Percentiles rank a stretch among this genome's conserved stretches.
Conservation (phyloP, 2,113 vertebrate species). For the Myotis brandtii region DNA sequence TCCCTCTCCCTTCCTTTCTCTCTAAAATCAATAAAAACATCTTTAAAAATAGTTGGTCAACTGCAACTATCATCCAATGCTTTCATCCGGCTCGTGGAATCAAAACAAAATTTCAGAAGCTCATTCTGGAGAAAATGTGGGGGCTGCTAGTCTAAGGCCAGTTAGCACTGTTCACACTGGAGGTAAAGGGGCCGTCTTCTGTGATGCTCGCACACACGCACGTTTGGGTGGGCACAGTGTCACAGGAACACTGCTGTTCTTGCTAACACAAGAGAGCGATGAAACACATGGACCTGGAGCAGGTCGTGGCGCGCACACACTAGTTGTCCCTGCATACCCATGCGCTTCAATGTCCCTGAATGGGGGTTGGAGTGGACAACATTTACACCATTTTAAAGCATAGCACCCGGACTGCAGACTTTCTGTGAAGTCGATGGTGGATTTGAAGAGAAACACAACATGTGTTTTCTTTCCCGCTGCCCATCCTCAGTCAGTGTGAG, state of each 20-base stretch:
- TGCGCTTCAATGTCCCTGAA: not conserved
- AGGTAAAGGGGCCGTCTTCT: not conserved
- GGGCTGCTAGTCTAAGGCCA: not conserved
- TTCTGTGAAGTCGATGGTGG: not conserved
- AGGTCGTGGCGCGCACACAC: not conserved
- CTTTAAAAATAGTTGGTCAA: not conserved
- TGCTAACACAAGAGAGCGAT: not conserved
- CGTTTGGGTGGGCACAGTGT: not conserved
- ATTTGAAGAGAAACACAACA: not conserved
- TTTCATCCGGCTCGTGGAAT: not conserved
- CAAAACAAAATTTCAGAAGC: not conserved
- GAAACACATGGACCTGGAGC: not conserved
- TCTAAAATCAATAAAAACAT: no score
- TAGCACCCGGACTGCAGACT: not conserved
- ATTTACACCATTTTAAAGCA: not conserved
- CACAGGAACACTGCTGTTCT: no score
- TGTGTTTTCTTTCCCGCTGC: not conserved
- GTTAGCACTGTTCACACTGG: not conserved
- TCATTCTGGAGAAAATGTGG: not conserved
- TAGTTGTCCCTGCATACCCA: fast-evolving
- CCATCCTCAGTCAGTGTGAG: not conserved
- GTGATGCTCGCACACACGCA: not conserved
- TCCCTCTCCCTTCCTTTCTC: no score
- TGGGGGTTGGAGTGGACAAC: not conserved
- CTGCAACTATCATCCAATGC: not conserved